Evolutionary conservation across 1,140 invertebrate species (phyloP).

Genomic region (Caerostris darwini): DNA sequence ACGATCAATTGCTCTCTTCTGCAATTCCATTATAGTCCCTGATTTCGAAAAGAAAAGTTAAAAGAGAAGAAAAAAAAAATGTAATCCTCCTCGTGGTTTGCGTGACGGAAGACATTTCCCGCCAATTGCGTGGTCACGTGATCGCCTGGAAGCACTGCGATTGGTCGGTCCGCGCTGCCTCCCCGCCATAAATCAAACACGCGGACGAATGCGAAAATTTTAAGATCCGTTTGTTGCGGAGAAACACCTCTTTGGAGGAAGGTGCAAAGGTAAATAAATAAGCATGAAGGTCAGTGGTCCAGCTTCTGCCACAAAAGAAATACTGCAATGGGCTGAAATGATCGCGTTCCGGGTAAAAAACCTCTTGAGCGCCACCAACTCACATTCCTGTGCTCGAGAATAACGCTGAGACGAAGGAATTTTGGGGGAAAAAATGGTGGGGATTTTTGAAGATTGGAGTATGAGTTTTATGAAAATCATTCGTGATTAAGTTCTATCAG

Average conservation of each 20-base stretch:
- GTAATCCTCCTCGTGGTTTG: conserved; percentile 52
- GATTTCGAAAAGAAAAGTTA: neutral
- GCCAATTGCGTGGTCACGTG: conserved; percentile 72
- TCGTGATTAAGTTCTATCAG: too few species aligned
- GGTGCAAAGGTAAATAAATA: conserved; percentile 40
- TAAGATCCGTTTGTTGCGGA: neutral
- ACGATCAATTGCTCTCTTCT: neutral
- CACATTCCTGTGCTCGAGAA: neutral
- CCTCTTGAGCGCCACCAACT: neutral
- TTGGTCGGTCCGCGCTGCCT: conserved; percentile 20
- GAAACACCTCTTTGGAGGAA: conserved; percentile 44
- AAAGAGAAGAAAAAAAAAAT: neutral
- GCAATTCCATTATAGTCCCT: neutral
- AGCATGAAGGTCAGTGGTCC: conserved; percentile 26
- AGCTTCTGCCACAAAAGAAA: neutral
- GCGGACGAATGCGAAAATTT: conserved; percentile 56
- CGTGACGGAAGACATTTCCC: conserved; percentile 74
- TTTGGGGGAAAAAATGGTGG: neutral
- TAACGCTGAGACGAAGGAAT: neutral
- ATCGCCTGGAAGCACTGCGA: neutral
- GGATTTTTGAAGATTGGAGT: neutral
- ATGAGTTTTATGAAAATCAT: too few species aligned
- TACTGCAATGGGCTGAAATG: neutral
- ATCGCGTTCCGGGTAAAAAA: conserved; percentile 34
- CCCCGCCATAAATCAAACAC: conserved; percentile 69